Evolutionary conservation across 2,888 invertebrate species (phyloP).

Genomic region (Plutella xylostella): DNA sequence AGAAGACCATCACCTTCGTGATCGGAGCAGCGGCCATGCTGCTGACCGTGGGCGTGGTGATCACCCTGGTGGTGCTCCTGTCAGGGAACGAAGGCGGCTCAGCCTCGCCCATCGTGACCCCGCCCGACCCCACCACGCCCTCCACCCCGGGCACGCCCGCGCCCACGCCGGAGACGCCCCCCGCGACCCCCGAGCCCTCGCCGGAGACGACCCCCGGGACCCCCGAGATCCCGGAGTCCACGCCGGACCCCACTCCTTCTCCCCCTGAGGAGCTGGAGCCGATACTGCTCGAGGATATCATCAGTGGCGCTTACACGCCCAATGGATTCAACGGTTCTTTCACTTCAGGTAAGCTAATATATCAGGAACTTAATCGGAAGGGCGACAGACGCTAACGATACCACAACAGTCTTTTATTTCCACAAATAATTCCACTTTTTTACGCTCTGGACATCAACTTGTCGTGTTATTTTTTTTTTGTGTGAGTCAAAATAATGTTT

Average conservation of each 20-base stretch:
- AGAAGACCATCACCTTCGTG: conserved; percentile 65
- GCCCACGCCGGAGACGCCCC: conserved; percentile 18
- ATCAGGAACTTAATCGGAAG: no score
- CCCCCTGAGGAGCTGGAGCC: conserved; percentile 29
- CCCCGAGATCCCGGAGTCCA: neutral
- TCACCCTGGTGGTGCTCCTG: conserved; percentile 70
- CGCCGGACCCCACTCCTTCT: conserved; percentile 14
- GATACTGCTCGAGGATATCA: conserved; percentile 77
- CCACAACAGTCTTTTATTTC: no score
- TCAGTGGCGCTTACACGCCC: conserved; percentile 75
- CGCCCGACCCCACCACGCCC: conserved; percentile 10
- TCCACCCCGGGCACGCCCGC: conserved; percentile 19
- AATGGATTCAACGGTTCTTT: conserved; percentile 84
- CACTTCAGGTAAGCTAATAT: conserved; percentile 85
- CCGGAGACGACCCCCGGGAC: conserved; percentile 6
- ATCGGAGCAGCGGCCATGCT: conserved; percentile 67
- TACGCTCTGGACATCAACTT: no score
- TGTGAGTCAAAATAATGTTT: no score
- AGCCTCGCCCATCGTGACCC: conserved; percentile 23
- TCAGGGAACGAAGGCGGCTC: conserved; percentile 42
- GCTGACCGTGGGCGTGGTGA: conserved; percentile 70
- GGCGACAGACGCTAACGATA: no score
- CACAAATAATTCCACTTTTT: no score
- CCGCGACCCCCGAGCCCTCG: conserved; percentile 19
- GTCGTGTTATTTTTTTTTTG: no score